These are phyloP conservation scores for Diorhabda sublineata DNA, from an alignment of 1,140 invertebrate species.

Conservation along the genomic window DNA sequence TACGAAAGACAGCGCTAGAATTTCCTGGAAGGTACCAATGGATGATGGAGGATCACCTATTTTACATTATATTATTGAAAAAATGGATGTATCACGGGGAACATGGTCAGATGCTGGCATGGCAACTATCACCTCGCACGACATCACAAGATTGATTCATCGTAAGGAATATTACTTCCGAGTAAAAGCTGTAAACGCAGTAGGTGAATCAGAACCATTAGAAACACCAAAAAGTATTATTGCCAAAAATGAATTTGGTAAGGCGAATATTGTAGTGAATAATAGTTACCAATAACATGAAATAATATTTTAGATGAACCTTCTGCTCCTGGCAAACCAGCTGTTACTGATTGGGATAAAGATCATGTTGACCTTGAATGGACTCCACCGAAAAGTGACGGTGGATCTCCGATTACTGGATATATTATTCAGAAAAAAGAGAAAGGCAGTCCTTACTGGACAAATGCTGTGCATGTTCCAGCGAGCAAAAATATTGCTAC, in stretches of 20 bases:
- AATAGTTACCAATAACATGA: too few relatives aligned
- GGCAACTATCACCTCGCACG: conserved; percentile 75
- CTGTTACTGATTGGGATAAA: conserved; percentile 87
- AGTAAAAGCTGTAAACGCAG: conserved; percentile 89
- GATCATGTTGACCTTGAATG: conserved; percentile 89
- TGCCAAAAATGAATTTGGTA: conserved; percentile 88
- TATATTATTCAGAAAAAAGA: conserved; percentile 96
- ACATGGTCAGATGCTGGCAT: conserved; percentile 94
- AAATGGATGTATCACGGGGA: conserved; percentile 92
- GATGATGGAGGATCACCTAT: conserved; percentile 92
- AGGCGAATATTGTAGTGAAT: not conserved
- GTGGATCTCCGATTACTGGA: conserved; percentile 86
- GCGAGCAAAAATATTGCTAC: conserved; percentile 69
- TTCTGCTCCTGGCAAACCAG: conserved; percentile 83
- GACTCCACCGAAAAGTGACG: conserved; percentile 80
- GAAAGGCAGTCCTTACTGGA: conserved; percentile 85
- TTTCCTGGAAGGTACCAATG: conserved; percentile 77
- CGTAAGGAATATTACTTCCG: conserved; percentile 91
- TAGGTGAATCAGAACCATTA: conserved; percentile 90
- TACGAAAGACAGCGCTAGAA: conserved; percentile 83
- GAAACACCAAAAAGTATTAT: conserved; percentile 82
- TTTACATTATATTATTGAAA: conserved; percentile 94
- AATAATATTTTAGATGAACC: conserved; percentile 69
- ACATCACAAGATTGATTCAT: conserved; percentile 82
- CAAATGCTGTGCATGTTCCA: conserved; percentile 82